Evolutionary conservation across 2,797 vertebrate genomes (phyloP).

Genomic region (Leptodactylus fallax): DNA sequence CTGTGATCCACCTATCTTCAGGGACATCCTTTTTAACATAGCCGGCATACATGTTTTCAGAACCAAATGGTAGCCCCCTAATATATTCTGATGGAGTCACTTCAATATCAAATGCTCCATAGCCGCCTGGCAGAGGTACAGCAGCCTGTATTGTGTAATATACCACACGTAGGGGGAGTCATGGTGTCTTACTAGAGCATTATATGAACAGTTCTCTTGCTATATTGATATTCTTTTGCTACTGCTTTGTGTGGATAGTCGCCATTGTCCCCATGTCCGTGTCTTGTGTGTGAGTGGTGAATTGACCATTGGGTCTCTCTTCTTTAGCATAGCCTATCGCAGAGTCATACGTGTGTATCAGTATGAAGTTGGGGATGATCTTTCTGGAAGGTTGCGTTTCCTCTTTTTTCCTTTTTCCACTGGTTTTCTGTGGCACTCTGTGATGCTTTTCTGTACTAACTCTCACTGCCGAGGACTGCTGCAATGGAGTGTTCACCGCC

Average conservation of each 20-base stretch:
- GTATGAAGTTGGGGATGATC: slow-evolving; percentile 98
- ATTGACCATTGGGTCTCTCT: slow-evolving; percentile 79
- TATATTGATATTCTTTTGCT: too few species aligned
- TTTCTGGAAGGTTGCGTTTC: slow-evolving; percentile 93
- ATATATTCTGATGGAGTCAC: too few species aligned
- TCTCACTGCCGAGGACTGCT: slow-evolving; percentile 70
- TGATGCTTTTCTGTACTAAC: slow-evolving; percentile 85
- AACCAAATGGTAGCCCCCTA: too few species aligned
- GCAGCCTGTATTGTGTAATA: too few species aligned
- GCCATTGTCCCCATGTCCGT: slow-evolving; percentile 54
- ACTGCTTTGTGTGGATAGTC: background rate
- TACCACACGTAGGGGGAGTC: too few species aligned
- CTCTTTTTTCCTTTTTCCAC: slow-evolving; percentile 71
- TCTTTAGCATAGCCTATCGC: slow-evolving; percentile 95
- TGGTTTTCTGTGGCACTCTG: slow-evolving; percentile 72
- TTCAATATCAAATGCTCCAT: too few species aligned
- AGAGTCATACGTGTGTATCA: slow-evolving; percentile 97
- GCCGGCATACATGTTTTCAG: too few species aligned
- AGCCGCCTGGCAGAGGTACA: too few species aligned
- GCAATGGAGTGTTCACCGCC: background rate
- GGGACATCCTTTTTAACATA: too few species aligned
- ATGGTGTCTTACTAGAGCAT: too few species aligned
- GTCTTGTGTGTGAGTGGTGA: slow-evolving; percentile 50
- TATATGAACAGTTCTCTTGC: too few species aligned
- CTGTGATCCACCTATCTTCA: too few species aligned